Conservation (phyloP, 2,797 vertebrate genomes). For the Atherinosoma microstoma region DNA sequence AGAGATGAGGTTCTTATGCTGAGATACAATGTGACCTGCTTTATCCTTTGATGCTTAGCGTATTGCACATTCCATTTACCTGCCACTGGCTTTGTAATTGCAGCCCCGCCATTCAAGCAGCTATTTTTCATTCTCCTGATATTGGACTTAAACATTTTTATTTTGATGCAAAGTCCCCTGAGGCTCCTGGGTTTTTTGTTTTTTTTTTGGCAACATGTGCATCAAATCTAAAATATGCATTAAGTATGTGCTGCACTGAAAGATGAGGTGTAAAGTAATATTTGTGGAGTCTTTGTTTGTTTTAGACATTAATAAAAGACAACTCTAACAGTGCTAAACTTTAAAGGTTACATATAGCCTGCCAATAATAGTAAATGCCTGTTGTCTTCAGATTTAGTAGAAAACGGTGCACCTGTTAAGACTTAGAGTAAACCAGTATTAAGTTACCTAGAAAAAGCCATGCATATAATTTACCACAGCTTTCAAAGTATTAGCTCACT, state of each 20-base stretch:
- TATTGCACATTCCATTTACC: no score
- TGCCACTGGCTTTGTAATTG: no score
- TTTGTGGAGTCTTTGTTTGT: neutral
- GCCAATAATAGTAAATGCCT: neutral
- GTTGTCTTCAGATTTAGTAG: neutral
- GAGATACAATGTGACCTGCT: no score
- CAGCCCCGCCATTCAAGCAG: no score
- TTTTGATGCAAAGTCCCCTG: neutral
- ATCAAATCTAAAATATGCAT: neutral
- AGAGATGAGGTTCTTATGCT: neutral
- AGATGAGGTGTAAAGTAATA: neutral
- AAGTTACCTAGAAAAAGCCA: neutral
- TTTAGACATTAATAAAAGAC: neutral
- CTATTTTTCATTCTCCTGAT: no score
- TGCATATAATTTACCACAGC: neutral
- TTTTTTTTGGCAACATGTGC: neutral
- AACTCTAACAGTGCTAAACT: neutral
- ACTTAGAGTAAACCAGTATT: neutral
- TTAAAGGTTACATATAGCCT: no score
- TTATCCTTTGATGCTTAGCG: no score
- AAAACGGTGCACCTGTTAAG: no score
- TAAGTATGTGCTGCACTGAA: neutral
- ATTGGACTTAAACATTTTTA: neutral
- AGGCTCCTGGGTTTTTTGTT: no score
- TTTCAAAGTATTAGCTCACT: conserved; percentile 3